These are phyloP conservation scores for Leptocoma aspasia DNA, from an alignment of 2,113 vertebrate genomes.

Conservation along the genomic window DNA sequence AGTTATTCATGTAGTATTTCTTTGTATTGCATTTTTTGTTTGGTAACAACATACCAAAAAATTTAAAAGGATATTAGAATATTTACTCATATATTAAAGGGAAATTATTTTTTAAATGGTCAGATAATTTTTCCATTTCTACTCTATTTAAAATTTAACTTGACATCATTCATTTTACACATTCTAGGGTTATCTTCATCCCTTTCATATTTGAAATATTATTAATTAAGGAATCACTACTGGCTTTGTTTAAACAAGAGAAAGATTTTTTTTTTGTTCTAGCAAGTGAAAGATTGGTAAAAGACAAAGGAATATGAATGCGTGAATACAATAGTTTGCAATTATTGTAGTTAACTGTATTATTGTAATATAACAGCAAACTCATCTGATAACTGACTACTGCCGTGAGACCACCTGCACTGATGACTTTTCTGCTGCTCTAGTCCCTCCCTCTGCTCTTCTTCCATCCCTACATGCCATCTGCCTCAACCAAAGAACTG, in stretches of 20 bases:
- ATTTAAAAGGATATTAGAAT: background rate
- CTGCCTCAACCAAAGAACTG: background rate
- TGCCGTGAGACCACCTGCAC: rapidly evolving
- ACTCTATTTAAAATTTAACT: background rate
- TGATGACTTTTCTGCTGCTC: background rate
- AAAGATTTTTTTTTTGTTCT: background rate
- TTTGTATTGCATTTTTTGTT: background rate
- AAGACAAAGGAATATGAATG: background rate
- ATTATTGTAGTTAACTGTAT: background rate
- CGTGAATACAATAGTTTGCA: background rate
- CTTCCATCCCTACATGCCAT: background rate
- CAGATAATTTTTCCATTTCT: background rate
- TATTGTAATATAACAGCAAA: background rate
- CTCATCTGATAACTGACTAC: background rate
- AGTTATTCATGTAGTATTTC: background rate
- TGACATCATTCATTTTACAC: background rate
- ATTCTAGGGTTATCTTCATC: background rate
- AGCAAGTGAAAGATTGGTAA: background rate
- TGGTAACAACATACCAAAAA: background rate
- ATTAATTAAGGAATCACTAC: background rate
- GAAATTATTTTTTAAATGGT: background rate
- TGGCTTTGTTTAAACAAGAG: background rate
- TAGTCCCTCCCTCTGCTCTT: background rate
- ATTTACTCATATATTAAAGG: background rate
- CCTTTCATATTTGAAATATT: background rate